phyloP scores from a whole-genome alignment of 2,797 vertebrate genomes.

The Enteromius unitaeniatus region DNA sequence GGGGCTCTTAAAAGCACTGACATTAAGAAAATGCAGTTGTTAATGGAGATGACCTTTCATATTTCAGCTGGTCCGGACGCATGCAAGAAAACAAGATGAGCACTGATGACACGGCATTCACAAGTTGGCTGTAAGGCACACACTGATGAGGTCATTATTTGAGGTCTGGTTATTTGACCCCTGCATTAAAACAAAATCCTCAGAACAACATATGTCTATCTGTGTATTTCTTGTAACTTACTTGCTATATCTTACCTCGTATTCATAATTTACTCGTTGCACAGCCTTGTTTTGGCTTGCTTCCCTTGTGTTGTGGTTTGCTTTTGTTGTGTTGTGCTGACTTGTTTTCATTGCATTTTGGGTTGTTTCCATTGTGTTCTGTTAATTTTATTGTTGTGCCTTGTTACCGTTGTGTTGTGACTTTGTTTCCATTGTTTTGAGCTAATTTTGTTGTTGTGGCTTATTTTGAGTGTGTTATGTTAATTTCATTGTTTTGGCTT shows the following conservation, averaged over 20 bases:
- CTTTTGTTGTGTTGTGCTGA: too few species aligned
- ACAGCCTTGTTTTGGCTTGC: too few species aligned
- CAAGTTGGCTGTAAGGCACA: conserved; percentile 37
- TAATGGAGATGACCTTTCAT: conserved; percentile 79
- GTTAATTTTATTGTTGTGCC: too few species aligned
- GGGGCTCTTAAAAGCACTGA: conserved; percentile 68
- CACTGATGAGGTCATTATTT: conserved; percentile 44
- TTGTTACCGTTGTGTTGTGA: too few species aligned
- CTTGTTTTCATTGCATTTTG: too few species aligned
- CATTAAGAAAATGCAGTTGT: conserved; percentile 76
- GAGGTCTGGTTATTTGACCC: conserved; percentile 20
- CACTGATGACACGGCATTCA: conserved; percentile 47
- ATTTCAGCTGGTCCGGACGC: conserved; percentile 70
- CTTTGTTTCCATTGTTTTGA: too few species aligned
- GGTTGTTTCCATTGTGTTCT: too few species aligned
- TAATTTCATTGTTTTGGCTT: too few species aligned
- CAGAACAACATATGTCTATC: not conserved
- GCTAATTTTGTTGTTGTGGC: too few species aligned
- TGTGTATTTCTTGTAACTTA: not conserved
- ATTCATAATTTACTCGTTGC: not conserved
- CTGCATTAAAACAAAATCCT: not conserved
- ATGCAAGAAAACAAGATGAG: conserved; percentile 64
- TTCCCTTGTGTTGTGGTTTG: too few species aligned
- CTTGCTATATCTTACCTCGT: not conserved
- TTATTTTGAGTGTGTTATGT: too few species aligned